Evolutionary conservation across 2,113 vertebrate species (phyloP).

Genomic region (Tapirus terrestris): DNA sequence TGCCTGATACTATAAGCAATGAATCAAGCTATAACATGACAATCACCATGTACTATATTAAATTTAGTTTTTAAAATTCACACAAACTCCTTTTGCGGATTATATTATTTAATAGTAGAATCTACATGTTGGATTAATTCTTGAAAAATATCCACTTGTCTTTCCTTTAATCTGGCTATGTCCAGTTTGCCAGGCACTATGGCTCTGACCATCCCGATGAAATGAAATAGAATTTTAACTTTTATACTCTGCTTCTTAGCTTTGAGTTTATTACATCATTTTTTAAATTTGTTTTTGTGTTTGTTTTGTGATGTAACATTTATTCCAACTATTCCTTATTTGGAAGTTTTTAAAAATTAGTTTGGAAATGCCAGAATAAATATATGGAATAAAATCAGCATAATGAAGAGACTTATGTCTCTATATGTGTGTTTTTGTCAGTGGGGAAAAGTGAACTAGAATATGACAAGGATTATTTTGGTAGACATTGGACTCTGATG

Average conservation of each 20-base stretch:
- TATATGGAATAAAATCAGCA: neutral
- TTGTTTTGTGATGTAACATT: neutral
- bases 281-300: neutral
- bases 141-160: constrained; percentile 6
- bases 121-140: neutral
- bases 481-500: neutral
- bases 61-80: neutral
- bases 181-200: neutral
- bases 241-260: neutral
- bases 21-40: neutral
- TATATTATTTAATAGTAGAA: constrained; percentile 30
- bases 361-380: neutral
- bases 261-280: constrained; percentile 26
- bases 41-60: neutral
- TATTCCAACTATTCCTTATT: constrained; percentile 39
- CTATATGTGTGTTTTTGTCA: neutral
- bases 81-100: neutral
- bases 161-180: neutral
- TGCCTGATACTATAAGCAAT: neutral
- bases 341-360: constrained; percentile 35
- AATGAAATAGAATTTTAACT: neutral
- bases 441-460: neutral
- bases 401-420: neutral
- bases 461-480: neutral
- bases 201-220: neutral